Evolutionary conservation across 2,797 vertebrate species (phyloP), one percentile per base, ranked within the genome.

Genomic region (Eulemur rubriventer): DNA sequence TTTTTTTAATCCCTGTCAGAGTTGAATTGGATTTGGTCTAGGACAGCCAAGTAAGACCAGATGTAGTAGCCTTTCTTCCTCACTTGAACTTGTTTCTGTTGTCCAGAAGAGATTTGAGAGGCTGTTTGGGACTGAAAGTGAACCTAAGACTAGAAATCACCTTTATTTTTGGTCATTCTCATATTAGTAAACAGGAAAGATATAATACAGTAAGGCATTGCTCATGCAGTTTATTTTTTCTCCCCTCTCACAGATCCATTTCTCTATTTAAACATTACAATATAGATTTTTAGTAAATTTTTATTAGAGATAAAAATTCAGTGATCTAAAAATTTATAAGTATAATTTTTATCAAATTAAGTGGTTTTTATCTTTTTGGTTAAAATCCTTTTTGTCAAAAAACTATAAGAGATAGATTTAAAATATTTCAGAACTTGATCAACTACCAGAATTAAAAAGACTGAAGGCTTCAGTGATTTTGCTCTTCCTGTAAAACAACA

Each of bases 21-120:
- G 41, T 80, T 94, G 88, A 91, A 55, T 57, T 96, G n/a, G 67
- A 38, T 69, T 96, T 95, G 67, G 61, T 80, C 57, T 55, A 28
- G 4, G 33, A 41, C 18, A 50, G 48, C 24, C 76, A 78, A 67
- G 55, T 76, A 76, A 84, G 35, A 80, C 35, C 67, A 88, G 41
- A 70, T 14, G 28, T 30, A 78, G 12, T 43, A 61, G 13, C 10
- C 11, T 96, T 89, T 96, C 24, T 52, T 81, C 63, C 18, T 88
- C 41, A 59, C 7, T 80, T 69, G 30, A 87, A 83, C 57, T 65
- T 67, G 41, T 70, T 83, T 69, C n/a, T 92, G 1, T 80, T 80
- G 46, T 52, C 63, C 55, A 46, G 1, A 81, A 93, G 85, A 85
- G 17, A 83, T 18, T 38, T 81, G n/a, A 48, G n/a, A 59, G 20